Evolutionary conservation across 2,797 vertebrate genomes (phyloP), one percentile per base, ranked within the genome.

Genomic region (Danio kyathit): DNA sequence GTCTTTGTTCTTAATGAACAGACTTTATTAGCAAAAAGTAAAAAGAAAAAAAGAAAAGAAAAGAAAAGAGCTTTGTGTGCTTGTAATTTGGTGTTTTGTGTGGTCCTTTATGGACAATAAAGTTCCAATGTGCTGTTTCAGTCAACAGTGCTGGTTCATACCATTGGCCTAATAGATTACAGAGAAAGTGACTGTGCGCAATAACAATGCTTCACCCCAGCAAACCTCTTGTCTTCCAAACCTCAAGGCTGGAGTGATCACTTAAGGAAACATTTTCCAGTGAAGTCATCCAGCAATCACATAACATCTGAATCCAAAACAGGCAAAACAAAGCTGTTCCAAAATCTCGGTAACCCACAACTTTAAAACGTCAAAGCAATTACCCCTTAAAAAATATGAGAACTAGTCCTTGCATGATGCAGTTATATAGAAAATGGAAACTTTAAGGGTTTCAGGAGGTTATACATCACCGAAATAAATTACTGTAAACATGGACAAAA

Each of bases 351-450:
- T 70, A 85, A 79, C 65, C 80, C 80, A 78, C 81, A 83, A 86
- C 86, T 80, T 82, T 52, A 82, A 82, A 87, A 88, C 61, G 83
- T 86, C 87, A 85, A 83, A 80, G 69, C 83, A 80, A 85, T 87
- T 85, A 85, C 72, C 61, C 52, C 60, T 70, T 69, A 64, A 77
- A 85, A 71, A 77, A 82, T 78, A 85, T 81, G 72, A 61, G 59
- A 76, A 76, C 73, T 76, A 73, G 60, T 73, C 64, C 46, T 83
- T 78, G 72, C 19, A 73, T 76, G 41, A 82, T 67, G 60, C 79
- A 81, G 63, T 52, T 64, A 61, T 46, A 76, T 51, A 54, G 44
- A 70, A 65, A 71, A 76, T 76, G 76, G 75, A 85, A 83, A 85
- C 21, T 66, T 59, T 70, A 81, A 67, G 78, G 72, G 80, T 84